Evolutionary conservation across 2,113 vertebrate genomes (phyloP), one percentile per base, ranked within the genome.

Genomic region (Rhizomys pruinosus): DNA sequence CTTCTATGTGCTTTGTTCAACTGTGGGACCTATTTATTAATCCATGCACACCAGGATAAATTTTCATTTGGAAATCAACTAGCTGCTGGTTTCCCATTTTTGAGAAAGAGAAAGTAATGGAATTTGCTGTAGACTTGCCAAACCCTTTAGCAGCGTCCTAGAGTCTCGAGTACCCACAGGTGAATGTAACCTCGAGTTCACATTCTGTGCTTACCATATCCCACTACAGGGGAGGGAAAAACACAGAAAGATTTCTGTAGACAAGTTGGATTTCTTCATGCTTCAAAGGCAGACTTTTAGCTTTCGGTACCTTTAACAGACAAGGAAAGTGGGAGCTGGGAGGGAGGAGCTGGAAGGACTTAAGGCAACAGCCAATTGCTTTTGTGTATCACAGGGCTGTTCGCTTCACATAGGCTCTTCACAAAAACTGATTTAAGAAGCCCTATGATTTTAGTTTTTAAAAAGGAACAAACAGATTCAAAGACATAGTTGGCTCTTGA

Each of bases 41-140:
- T 84, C 79, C 55, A 4, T 44, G 25, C 19, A 32, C 11, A 23
- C 29, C 47, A 52, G 84, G 25, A 44, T 37, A 73, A 80, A 23
- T 85, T 88, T 84, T 80, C 47, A 77, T 77, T 73, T 73, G 42
- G 82, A 89, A 86, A 90, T 73, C 85, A 86, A 84, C 20, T 10
- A 13, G n/a, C 15, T 37, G 32, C n/a, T 87, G 64, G n/a, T 86
- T 8, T 66, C 73, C n/a, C 76, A 10, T 19, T 95, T 68, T 63
- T n/a, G 20, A 92, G 89, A 89, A 92, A 92, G 32, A 20, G 16
- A 37, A 90, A 91, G 44, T 39, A 59, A 39, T 55, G 11, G 23
- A 69, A 42, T 39, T 91, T 76, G n/a, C 3, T 47, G 16, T n/a
- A 73, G 29, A 84, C 25, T 72, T 77, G 22, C 57, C 34, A 44